Evolutionary conservation across 2,888 invertebrate species (phyloP).

Genomic region (Hedychridium roseum): DNA sequence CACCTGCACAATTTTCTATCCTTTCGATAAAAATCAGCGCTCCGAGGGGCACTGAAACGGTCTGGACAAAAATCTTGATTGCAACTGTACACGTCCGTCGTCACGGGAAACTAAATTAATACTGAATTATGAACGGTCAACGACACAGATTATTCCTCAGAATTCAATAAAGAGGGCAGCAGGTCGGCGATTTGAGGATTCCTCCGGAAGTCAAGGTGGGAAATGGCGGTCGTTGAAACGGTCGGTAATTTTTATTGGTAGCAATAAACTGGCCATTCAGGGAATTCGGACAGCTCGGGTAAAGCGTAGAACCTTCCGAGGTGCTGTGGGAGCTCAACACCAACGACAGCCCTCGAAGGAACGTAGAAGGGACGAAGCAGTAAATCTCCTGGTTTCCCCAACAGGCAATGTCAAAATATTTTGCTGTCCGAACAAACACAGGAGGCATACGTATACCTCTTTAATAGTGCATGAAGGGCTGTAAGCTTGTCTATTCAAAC

Average conservation of each 20-base stretch:
- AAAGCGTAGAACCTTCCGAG: not conserved
- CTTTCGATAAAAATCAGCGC: constrained; percentile 2
- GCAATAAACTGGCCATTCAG: constrained; percentile 34
- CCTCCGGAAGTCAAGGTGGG: constrained; percentile 20
- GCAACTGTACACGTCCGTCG: too few species aligned
- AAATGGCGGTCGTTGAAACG: not conserved
- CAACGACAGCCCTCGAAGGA: not conserved
- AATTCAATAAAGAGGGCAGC: not conserved
- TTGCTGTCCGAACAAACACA: not conserved
- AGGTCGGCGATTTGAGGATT: constrained; percentile 16
- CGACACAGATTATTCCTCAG: too few species aligned
- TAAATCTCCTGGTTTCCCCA: constrained; percentile 17
- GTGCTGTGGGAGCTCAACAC: constrained; percentile 2
- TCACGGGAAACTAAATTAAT: too few species aligned
- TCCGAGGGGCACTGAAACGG: too few species aligned
- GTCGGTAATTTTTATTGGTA: constrained; percentile 34
- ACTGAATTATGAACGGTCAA: too few species aligned
- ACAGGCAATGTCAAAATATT: constrained; percentile 27
- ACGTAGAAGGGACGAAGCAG: constrained; percentile 6
- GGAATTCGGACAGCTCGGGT: not conserved
- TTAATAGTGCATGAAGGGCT: too few species aligned
- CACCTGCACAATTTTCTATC: not conserved
- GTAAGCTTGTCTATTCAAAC: too few species aligned
- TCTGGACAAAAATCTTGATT: too few species aligned
- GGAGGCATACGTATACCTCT: not conserved